These are phyloP conservation scores for Timema podura DNA, from an alignment of 2,888 invertebrate species.

Conservation along the genomic window DNA sequence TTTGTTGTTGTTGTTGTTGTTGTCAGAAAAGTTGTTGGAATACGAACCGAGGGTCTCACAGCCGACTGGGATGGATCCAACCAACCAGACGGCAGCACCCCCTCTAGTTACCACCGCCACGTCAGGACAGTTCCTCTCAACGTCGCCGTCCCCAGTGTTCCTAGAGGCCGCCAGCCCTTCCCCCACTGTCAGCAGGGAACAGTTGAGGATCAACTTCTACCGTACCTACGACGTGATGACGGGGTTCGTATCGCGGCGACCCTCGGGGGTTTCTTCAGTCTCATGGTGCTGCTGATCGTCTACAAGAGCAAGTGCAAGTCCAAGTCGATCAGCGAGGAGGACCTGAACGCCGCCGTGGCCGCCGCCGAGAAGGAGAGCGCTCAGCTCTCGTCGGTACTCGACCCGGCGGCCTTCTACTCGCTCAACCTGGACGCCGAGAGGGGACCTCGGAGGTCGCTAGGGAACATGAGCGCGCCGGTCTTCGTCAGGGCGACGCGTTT, in stretches of 20 bases:
- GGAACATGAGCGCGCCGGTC: conserved; percentile 61
- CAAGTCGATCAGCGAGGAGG: conserved; percentile 59
- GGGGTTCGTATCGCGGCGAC: conserved; percentile 89
- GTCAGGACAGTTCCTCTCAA: too few relatives aligned
- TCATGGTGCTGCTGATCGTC: conserved; percentile 86
- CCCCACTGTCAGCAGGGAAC: conserved; percentile 56
- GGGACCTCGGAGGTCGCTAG: conserved; percentile 59
- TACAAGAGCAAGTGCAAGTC: conserved; percentile 75
- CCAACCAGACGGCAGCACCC: too few relatives aligned
- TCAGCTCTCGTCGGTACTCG: conserved; percentile 65
- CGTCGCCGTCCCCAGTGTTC: too few relatives aligned
- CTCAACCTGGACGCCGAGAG: conserved; percentile 37
- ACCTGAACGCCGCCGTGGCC: conserved; percentile 64
- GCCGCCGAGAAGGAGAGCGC: conserved; percentile 53
- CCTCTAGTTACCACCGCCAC: too few relatives aligned
- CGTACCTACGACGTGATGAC: conserved; percentile 90
- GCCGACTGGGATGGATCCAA: too few relatives aligned
- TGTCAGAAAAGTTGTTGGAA: too few relatives aligned
- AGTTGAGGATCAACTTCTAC: conserved; percentile 76
- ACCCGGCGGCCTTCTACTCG: conserved; percentile 53
- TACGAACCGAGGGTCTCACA: too few relatives aligned
- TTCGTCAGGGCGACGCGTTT: conserved; percentile 53
- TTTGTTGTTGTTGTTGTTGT: too few relatives aligned
- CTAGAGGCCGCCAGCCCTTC: neutral
- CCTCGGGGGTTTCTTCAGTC: conserved; percentile 83